Percentiles rank a stretch among this genome's conserved stretches.
phyloP scores from a whole-genome alignment of 2,113 vertebrate species.

The Corapipo altera region DNA sequence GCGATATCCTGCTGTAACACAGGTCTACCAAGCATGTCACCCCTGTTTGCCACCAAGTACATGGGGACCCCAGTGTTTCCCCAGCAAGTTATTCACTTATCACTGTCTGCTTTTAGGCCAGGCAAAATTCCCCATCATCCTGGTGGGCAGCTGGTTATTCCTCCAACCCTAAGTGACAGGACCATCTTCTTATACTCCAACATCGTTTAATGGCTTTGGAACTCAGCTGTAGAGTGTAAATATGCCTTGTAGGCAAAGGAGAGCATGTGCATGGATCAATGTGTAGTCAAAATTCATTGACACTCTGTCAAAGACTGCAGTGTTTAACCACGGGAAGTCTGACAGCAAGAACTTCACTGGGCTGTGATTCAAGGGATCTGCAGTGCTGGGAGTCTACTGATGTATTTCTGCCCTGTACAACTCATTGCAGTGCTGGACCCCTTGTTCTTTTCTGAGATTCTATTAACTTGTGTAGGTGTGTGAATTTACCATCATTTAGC shows the following conservation, averaged over 20 bases:
- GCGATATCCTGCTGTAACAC: background rate
- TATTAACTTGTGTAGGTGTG: background rate
- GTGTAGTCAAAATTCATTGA: background rate
- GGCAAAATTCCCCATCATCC: background rate
- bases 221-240: background rate
- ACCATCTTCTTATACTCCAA: background rate
- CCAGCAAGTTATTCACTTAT: background rate
- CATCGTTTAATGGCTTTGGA: background rate
- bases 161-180: background rate
- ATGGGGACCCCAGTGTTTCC: background rate
- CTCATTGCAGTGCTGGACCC: background rate
- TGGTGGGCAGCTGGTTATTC: background rate
- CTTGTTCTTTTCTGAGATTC: background rate
- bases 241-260: background rate
- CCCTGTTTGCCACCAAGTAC: background rate
- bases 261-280: background rate
- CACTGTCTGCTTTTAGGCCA: background rate
- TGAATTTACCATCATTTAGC: background rate
- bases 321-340: background rate
- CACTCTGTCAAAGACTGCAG: background rate
- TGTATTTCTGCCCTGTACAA: background rate
- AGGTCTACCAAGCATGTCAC: background rate
- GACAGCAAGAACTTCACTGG: background rate
- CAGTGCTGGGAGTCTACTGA: background rate
- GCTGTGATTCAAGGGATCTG: background rate